phyloP scores from a whole-genome alignment of 2,797 vertebrate genomes.

The Botia kubotai region DNA sequence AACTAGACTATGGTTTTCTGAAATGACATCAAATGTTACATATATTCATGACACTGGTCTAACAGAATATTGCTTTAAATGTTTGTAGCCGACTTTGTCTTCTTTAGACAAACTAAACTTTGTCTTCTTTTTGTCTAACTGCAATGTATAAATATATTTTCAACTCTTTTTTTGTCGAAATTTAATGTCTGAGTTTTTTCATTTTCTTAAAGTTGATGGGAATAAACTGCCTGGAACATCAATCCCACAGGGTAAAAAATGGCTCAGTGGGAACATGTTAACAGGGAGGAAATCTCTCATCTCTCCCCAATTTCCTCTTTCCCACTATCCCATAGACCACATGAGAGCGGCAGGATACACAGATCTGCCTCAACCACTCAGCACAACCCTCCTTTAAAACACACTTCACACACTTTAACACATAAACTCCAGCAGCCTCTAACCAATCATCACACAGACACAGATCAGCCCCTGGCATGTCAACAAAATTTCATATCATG shows the following conservation, averaged over 20 bases:
- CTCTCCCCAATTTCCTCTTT: constrained; percentile 53
- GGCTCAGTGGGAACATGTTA: constrained; percentile 48
- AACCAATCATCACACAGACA: constrained; percentile 50
- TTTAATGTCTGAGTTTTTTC: too few relatives aligned
- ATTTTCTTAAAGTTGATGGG: constrained; percentile 3
- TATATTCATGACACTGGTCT: too few relatives aligned
- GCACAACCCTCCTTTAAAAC: constrained; percentile 40
- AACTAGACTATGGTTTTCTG: too few relatives aligned
- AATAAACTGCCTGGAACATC: constrained; percentile 17
- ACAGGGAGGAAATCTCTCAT: constrained; percentile 54
- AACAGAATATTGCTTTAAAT: too few relatives aligned
- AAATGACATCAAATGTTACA: too few relatives aligned
- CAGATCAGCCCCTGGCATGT: constrained; percentile 41
- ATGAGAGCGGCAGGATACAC: constrained; percentile 50
- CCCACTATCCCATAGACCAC: constrained; percentile 48
- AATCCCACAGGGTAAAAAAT: constrained; percentile 43
- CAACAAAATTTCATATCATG: constrained; percentile 24
- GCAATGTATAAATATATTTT: too few relatives aligned
- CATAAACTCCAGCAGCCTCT: constrained; percentile 51
- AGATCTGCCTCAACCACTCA: constrained; percentile 42
- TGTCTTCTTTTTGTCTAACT: too few relatives aligned
- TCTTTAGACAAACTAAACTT: too few relatives aligned
- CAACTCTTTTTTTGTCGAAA: neutral
- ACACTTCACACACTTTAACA: constrained; percentile 54
- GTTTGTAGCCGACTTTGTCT: too few relatives aligned